Evolutionary conservation across 2,797 vertebrate species (phyloP), one percentile per base, ranked within the genome.

Genomic region (Diplodus puntazzo): DNA sequence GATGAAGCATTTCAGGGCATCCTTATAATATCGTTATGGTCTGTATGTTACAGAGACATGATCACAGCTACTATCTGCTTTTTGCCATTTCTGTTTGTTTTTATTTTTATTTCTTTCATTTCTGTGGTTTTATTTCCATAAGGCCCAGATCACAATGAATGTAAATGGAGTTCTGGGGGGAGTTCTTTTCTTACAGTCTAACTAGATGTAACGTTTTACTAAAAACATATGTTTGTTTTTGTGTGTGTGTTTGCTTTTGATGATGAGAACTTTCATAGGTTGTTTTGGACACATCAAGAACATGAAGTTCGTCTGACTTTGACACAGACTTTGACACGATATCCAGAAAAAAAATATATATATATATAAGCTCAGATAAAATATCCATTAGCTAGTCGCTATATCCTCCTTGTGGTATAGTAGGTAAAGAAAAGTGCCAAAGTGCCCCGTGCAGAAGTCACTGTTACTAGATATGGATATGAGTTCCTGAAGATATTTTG

Each of bases 1-100:
- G 92, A 92, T 80, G 61, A 90, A 90, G 81, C 90, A 89, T 94
- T 89, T 92, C 92, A 92, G 93, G 93, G 92, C 91, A 87, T 89
- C 85, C 54, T 78, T 64, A 84, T 25, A 30, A 61, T 78, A 64
- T 77, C 84, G 52, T 86, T 78, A 83, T 45, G 62, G 74, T 84
- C 77, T 91, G 69, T 86, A 13, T 16, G 53, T 64, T 76, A 70
- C 77, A 72, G 71, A 82, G 68, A 80, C 42, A 67, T 75, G 62
- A 83, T 80, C 77, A 82, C 76, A 66, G 62, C 77, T 77, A 60
- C 64, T 77, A 77, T 87, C 76, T 88, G 87, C 86, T 45, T 45
- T 14, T 45, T 45, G 25, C 13, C 43, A 45, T 45, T 45, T 45
- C 43, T 45, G 43, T 45, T 25, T 25, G 3, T 61, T 70, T 73